Percentiles rank a stretch among this genome's conserved stretches.
These are phyloP conservation scores for Cranoglanis bouderius DNA, from an alignment of 2,113 vertebrate species.

Conservation along the genomic window DNA sequence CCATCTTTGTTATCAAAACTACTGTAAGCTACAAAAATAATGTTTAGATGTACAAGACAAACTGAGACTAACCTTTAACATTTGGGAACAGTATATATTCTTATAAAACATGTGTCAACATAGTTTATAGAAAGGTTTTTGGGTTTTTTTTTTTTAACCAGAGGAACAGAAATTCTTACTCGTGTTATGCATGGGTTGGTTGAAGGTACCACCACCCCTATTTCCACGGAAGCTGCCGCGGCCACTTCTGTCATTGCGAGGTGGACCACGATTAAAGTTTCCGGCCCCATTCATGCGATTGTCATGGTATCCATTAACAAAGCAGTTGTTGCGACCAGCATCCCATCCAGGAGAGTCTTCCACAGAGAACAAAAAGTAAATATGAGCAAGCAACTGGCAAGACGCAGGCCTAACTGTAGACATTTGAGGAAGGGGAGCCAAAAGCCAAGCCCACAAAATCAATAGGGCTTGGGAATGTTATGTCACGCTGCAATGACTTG, in stretches of 20 bases:
- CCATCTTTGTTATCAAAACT: conserved; percentile 82
- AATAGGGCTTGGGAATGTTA: conserved; percentile 18
- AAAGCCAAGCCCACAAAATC: conserved; percentile 43
- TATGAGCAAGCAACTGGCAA: not conserved
- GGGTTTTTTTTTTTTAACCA: not conserved
- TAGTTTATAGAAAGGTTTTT: not conserved
- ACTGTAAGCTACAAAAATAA: conserved; percentile 59
- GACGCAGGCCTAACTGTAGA: not conserved
- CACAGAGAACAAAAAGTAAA: not conserved
- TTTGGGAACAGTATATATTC: too few species aligned
- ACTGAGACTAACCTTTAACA: not conserved
- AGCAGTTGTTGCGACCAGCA: conserved; percentile 74
- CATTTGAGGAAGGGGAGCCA: conserved; percentile 29
- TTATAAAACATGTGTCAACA: not conserved
- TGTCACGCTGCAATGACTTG: conserved; percentile 18
- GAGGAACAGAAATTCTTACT: conserved; percentile 56
- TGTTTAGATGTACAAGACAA: not conserved
- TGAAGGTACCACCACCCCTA: conserved; percentile 72
- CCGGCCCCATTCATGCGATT: conserved; percentile 76
- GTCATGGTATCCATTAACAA: conserved; percentile 81
- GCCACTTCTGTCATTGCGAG: conserved; percentile 78
- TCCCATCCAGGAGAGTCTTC: conserved; percentile 78
- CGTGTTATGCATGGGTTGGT: conserved; percentile 72
- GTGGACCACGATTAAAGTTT: conserved; percentile 71
- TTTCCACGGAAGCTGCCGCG: conserved; percentile 71